Conservation (phyloP, 2,888 invertebrate genomes). For the Dryadula phaetusa region DNA sequence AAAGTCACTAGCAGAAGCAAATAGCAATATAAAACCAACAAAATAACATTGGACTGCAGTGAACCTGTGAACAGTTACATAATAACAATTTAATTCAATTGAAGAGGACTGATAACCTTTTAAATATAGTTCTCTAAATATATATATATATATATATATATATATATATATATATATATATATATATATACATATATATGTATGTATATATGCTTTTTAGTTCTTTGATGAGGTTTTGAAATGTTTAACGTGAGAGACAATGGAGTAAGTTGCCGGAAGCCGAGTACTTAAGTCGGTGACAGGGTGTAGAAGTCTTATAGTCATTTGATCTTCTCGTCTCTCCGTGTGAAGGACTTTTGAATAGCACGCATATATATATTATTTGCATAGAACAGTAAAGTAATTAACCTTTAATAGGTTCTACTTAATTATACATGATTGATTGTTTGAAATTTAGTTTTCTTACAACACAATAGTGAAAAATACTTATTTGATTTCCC, state of each 20-base stretch:
- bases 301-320: conserved; percentile 55
- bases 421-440: background rate
- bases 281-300: conserved; percentile 51
- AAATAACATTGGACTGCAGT: conserved; percentile 9
- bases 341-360: conserved; percentile 50
- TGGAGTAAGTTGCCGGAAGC: conserved; percentile 51
- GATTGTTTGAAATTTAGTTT: background rate
- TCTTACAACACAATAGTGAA: too few relatives aligned
- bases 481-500: too few relatives aligned
- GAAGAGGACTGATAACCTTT: too few relatives aligned
- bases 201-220: background rate
- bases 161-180: too few relatives aligned
- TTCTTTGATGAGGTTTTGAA: conserved; percentile 35
- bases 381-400: conserved; percentile 4
- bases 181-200: too few relatives aligned
- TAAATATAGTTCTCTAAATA: too few relatives aligned
- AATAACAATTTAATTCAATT: conserved; percentile 40
- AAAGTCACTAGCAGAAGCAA: background rate
- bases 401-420: conserved; percentile 23
- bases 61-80: conserved; percentile 22
- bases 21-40: conserved; percentile 5
- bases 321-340: conserved; percentile 48
- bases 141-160: too few relatives aligned
- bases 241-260: conserved; percentile 41
- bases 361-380: conserved; percentile 23